A percentile compares a stretch with the other conserved stretches of the same genome.
phyloP scores from a whole-genome alignment of 1,140 invertebrate species.

The Teleopsis dalmanni region DNA sequence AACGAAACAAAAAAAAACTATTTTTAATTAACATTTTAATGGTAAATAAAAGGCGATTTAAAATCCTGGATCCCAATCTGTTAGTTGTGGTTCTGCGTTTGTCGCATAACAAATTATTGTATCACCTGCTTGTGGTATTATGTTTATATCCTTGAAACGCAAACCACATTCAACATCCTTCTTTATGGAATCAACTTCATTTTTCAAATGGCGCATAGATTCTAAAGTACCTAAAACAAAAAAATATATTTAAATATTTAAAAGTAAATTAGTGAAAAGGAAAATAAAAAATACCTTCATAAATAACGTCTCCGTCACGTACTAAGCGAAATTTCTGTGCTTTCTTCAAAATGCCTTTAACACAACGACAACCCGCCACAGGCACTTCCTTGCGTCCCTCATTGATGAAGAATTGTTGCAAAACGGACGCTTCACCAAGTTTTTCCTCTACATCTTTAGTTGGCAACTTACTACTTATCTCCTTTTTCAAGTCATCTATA shows the following conservation, averaged over 20 bases:
- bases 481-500: slow-evolving; percentile 77
- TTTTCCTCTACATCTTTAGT: slow-evolving; percentile 63
- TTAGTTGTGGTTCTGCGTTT: slow-evolving; percentile 54
- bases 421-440: slow-evolving; percentile 76
- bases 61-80: slow-evolving; percentile 81
- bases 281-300: slow-evolving; percentile 55
- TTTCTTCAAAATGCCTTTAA: slow-evolving; percentile 68
- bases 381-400: slow-evolving; percentile 74
- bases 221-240: slow-evolving; percentile 56
- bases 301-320: slow-evolving; percentile 62
- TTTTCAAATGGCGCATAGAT: slow-evolving; percentile 83
- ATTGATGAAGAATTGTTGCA: slow-evolving; percentile 76
- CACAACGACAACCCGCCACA: slow-evolving; percentile 82
- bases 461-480: slow-evolving; percentile 70
- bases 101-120: slow-evolving; percentile 67
- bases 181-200: slow-evolving; percentile 78
- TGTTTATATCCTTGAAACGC: slow-evolving; percentile 55
- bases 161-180: slow-evolving; percentile 83
- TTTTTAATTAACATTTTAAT: background rate
- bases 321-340: slow-evolving; percentile 60
- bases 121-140: slow-evolving; percentile 70
- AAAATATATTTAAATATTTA: slow-evolving; percentile 4
- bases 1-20: background rate
- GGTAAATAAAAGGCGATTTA: too few species aligned
- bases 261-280: background rate